Percentiles rank a stretch among this genome's conserved stretches.
Conservation (phyloP, 1,140 invertebrate species). For the Drosophila cardini region DNA sequence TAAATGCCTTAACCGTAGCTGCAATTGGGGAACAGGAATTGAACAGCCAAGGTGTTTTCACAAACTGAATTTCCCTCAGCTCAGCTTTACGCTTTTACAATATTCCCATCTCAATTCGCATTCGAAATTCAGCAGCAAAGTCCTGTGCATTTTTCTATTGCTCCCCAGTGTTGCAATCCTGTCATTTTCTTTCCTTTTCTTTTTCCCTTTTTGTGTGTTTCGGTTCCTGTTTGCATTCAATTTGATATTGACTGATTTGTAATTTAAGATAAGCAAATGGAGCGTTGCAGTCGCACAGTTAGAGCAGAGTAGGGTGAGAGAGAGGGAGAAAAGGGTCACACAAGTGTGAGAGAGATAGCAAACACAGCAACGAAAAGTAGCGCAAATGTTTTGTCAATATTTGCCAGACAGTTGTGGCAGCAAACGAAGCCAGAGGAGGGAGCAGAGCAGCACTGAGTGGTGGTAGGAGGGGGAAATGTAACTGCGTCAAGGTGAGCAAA, state of each 20-base stretch:
- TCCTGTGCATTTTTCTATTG: conserved; percentile 57
- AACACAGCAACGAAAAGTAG: conserved; percentile 35
- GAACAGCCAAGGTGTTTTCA: conserved; percentile 6
- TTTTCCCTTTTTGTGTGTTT: conserved; percentile 16
- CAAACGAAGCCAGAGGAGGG: background rate
- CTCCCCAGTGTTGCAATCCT: conserved; percentile 27
- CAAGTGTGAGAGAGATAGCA: background rate
- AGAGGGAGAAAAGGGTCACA: background rate
- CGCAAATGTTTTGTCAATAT: conserved; percentile 80
- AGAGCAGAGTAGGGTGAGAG: conserved; percentile 3
- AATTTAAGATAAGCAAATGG: conserved; percentile 81
- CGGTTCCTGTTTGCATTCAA: conserved; percentile 74
- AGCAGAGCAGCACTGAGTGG: background rate
- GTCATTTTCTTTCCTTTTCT: background rate
- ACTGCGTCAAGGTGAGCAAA: conserved; percentile 31
- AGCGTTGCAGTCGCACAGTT: conserved; percentile 42
- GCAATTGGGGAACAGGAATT: conserved; percentile 21
- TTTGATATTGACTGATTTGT: conserved; percentile 81
- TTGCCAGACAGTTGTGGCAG: conserved; percentile 42
- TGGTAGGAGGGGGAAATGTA: background rate
- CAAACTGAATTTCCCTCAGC: conserved; percentile 30
- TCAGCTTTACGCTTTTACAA: background rate
- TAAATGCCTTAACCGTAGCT: conserved; percentile 41
- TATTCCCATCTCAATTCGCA: conserved; percentile 25
- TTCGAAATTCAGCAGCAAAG: conserved; percentile 38